phyloP scores from a whole-genome alignment of 2,888 invertebrate genomes.

The Xylota sylvarum region DNA sequence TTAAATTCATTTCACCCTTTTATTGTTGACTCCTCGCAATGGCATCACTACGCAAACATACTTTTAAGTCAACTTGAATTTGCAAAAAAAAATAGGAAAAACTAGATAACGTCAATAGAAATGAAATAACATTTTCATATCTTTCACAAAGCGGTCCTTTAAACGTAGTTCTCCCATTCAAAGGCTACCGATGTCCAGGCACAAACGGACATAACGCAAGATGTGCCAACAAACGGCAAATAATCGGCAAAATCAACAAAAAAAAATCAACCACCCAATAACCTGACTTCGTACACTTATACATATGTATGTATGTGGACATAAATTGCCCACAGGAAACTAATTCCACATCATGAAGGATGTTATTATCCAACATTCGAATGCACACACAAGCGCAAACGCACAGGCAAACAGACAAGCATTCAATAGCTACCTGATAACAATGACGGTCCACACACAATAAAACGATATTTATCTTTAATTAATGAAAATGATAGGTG shows the following conservation, averaged over 20 bases:
- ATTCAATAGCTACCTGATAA: slow-evolving; percentile 64
- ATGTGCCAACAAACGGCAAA: slow-evolving; percentile 19
- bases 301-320: slow-evolving; percentile 21
- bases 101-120: slow-evolving; percentile 15
- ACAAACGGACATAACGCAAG: not conserved
- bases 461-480: slow-evolving; percentile 76
- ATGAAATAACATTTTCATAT: slow-evolving; percentile 2
- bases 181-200: not conserved
- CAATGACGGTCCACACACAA: slow-evolving; percentile 73
- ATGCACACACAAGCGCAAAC: slow-evolving; percentile 35
- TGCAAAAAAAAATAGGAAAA: not conserved
- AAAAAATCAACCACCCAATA: slow-evolving; percentile 35
- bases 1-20: too few species aligned
- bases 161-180: not conserved
- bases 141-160: slow-evolving; percentile 22
- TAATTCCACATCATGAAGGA: slow-evolving; percentile 74
- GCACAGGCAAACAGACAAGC: slow-evolving; percentile 29
- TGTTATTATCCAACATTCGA: slow-evolving; percentile 68
- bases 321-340: slow-evolving; percentile 76
- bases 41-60: too few species aligned
- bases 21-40: too few species aligned
- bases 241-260: slow-evolving; percentile 1
- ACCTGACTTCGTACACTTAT: slow-evolving; percentile 47
- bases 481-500: slow-evolving; percentile 77
- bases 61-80: not conserved